Percentiles rank a stretch among this genome's conserved stretches.
phyloP scores from a whole-genome alignment of 2,888 invertebrate genomes.

The Myopa testacea region DNA sequence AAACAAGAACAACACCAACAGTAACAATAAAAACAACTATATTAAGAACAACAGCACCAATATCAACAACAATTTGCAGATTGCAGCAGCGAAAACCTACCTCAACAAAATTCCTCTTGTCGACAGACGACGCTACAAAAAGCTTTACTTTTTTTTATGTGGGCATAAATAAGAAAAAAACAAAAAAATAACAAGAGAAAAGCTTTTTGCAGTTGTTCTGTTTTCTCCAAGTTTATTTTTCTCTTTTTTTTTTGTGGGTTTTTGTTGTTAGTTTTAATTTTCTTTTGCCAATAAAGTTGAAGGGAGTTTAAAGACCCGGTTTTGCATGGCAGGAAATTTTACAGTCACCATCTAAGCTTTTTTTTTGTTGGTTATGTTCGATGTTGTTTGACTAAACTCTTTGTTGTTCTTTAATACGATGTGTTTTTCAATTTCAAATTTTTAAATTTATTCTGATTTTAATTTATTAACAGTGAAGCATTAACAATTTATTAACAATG shows the following conservation, averaged over 20 bases:
- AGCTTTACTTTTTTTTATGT: background rate
- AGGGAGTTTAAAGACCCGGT: constrained; percentile 46
- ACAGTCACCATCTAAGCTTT: background rate
- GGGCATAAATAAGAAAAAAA: background rate
- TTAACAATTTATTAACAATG: too few relatives aligned
- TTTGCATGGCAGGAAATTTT: background rate
- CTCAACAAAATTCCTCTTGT: constrained; percentile 21
- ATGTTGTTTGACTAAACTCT: background rate
- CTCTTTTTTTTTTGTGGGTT: background rate
- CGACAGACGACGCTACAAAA: background rate
- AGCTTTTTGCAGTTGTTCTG: background rate
- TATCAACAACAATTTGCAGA: background rate
- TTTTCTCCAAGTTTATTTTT: background rate
- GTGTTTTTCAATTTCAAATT: background rate
- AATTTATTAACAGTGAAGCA: too few relatives aligned
- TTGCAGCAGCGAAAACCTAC: constrained; percentile 17
- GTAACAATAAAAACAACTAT: background rate
- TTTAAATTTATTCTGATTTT: background rate
- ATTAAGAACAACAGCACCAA: background rate
- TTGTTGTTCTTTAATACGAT: background rate
- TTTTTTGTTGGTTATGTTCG: background rate
- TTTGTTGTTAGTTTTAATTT: constrained; percentile 12
- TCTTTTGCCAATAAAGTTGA: constrained; percentile 40
- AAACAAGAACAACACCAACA: background rate
- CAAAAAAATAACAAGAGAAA: background rate